Conservation (phyloP, 2,797 vertebrate genomes). For the Monodelphis domestica region DNA sequence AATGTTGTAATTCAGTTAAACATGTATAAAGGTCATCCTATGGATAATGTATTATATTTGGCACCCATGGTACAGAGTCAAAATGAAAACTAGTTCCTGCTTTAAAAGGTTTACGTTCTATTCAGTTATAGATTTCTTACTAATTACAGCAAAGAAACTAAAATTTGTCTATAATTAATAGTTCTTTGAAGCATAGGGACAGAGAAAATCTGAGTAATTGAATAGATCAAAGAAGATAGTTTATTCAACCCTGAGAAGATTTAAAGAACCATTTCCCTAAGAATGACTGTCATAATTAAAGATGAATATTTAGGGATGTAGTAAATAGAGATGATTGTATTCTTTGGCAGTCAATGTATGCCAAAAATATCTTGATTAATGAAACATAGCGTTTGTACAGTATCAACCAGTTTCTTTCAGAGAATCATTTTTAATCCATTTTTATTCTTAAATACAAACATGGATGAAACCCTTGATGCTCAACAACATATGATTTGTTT, state of each 20-base stretch:
- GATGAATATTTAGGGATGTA: background rate
- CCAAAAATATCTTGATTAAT: background rate
- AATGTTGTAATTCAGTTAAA: background rate
- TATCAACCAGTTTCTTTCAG: constrained; percentile 9
- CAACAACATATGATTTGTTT: constrained; percentile 6
- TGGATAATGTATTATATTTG: background rate
- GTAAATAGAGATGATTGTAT: background rate
- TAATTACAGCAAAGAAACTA: constrained; percentile 10
- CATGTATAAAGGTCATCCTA: background rate
- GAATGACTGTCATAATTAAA: background rate
- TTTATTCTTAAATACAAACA: background rate
- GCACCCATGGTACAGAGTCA: background rate
- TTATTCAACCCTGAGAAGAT: background rate
- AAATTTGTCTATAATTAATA: constrained; percentile 38
- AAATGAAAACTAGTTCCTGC: background rate
- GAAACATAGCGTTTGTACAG: background rate
- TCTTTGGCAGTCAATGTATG: background rate
- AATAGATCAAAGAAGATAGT: background rate
- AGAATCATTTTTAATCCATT: background rate
- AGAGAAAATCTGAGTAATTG: constrained; percentile 21
- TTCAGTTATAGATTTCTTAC: background rate
- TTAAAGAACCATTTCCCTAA: background rate
- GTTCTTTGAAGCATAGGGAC: background rate
- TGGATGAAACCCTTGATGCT: background rate
- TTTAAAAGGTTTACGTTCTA: background rate